Evolutionary conservation across 2,113 vertebrate genomes (phyloP).

Genomic region (Zingel zingel): DNA sequence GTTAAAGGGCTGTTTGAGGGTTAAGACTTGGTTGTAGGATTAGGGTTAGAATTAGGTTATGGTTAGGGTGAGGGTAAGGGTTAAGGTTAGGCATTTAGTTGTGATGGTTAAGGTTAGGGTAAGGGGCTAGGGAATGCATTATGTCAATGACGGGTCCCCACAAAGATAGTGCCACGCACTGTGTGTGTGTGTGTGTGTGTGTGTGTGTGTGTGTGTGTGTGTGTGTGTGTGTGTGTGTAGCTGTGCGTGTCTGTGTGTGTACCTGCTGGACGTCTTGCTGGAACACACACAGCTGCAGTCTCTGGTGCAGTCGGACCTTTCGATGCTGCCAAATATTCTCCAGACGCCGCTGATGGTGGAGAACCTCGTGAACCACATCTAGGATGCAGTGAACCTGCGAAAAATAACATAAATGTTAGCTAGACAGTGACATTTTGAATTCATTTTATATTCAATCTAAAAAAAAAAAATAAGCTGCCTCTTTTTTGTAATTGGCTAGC

Average conservation of each 20-base stretch:
- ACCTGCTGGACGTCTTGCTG: constrained; percentile 99
- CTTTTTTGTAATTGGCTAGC: neutral
- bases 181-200: constrained; percentile 20
- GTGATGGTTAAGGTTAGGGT: too few relatives aligned
- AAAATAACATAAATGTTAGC: neutral
- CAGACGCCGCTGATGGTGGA: constrained; percentile 95
- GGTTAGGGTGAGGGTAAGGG: too few relatives aligned
- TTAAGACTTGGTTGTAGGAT: too few relatives aligned
- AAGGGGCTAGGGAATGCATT: too few relatives aligned
- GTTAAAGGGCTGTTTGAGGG: too few relatives aligned
- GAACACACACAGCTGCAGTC: constrained; percentile 98
- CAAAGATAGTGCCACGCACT: too few relatives aligned
- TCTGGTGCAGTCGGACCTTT: constrained; percentile 96
- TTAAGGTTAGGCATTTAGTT: too few relatives aligned
- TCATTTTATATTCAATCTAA: neutral
- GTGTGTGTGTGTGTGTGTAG: neutral
- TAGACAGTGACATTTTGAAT: neutral
- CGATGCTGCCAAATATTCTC: constrained; percentile 99
- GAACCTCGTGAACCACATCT: constrained; percentile 96
- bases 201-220: constrained; percentile 16
- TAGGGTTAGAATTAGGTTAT: too few relatives aligned
- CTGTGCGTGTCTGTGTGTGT: constrained; percentile 9
- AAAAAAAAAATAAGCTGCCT: neutral
- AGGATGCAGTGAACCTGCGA: constrained; percentile 92
- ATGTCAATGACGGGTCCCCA: too few relatives aligned